Conservation (phyloP, 2,888 invertebrate species). For the Actias luna region DNA sequence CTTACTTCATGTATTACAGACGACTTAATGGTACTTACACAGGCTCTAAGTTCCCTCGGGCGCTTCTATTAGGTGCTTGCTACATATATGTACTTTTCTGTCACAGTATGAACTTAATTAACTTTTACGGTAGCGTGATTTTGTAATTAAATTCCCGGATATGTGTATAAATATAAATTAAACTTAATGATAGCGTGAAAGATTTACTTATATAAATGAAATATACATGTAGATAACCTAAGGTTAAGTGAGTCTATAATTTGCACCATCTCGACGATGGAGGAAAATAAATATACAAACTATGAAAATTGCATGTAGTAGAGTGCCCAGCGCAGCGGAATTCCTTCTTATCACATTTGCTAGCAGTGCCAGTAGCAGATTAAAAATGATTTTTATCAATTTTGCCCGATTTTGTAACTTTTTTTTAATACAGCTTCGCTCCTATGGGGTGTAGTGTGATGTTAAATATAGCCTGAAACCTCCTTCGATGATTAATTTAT, state of each 20-base stretch:
- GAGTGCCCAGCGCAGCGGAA: background rate
- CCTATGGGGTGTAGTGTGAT: no score
- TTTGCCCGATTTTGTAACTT: no score
- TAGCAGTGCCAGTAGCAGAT: no score
- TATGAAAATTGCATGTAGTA: background rate
- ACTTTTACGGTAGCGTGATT: conserved; percentile 28
- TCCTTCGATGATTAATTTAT: no score
- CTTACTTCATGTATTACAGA: conserved; percentile 72
- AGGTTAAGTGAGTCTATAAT: no score
- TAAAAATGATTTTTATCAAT: no score
- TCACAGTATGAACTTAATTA: conserved; percentile 41
- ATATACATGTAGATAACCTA: background rate
- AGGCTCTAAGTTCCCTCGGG: conserved; percentile 56
- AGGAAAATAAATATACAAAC: no score
- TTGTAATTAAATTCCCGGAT: background rate
- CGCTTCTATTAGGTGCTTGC: conserved; percentile 37
- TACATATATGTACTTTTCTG: conserved; percentile 52
- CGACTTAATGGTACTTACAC: conserved; percentile 72
- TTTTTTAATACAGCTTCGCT: no score
- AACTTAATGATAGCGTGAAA: no score
- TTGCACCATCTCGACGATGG: no score
- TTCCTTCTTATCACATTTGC: background rate
- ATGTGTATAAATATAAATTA: background rate
- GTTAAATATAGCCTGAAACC: no score
- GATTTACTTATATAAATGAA: no score